Evolutionary conservation across 2,888 invertebrate species (phyloP), one percentile per base, ranked within the genome.

Genomic region (Andrena bicolor): DNA sequence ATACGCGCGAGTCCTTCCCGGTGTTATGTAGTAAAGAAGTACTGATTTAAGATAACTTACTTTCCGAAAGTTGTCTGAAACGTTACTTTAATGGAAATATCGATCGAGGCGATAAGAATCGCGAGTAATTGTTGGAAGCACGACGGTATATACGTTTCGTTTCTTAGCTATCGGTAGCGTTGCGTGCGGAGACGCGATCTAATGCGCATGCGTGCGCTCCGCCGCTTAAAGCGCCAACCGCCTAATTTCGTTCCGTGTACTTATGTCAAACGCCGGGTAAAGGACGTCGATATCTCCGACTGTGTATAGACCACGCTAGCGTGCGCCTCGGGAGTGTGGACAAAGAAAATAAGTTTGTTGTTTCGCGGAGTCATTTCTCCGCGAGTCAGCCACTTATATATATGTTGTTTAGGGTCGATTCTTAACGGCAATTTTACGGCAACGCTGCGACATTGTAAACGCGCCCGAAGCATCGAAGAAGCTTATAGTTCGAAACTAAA

Each of bases 211-310:
- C 58, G 73, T 26, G 68, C 53, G 51, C 51, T 23, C 64, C 26
- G 68, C 35, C 70, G 69, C 65, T 77, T 49, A 63, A 80, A 86
- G 30, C 75, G 56, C 48, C 72, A 66, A 51, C 16, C 73, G 68
- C 41, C 53, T 76, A 76, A 74, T 69, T 71, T 71, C 63, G 51
- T 72, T 80, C 66, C 71, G 58, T 82, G 13, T 76, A 71, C 71
- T 80, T 70, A 80, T 76, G 80, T 71, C 70, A 82, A 82, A 80
- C 61, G 61, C 60, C 48, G n/a, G 35, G 35, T 61, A 26, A 53
- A 63, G 51, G 75, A 71, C 71, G 56, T 71, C 80, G 60, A 75
- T 74, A 81, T 41, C 51, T 5, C 23, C 23, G 53, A 35, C 61
- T 56, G 26, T 64, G 26, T 49, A 65, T 70, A 77, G 60, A 71